These are phyloP conservation scores for Caenorhabditis sp. DNA, from an alignment of 2,888 invertebrate species.

Conservation along the genomic window DNA sequence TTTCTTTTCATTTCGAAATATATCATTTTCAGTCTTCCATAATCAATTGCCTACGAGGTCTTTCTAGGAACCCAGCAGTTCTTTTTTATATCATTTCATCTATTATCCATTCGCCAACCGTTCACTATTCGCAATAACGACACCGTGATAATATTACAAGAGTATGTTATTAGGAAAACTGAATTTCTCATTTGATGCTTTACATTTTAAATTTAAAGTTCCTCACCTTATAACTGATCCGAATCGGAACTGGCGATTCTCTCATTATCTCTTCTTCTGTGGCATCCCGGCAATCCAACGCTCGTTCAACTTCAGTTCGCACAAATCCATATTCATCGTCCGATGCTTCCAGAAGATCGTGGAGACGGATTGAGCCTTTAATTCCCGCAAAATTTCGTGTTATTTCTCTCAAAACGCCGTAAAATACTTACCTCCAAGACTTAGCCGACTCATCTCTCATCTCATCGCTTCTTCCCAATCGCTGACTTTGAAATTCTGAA, in stretches of 20 bases:
- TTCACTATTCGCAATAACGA: no score
- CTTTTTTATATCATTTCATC: no score
- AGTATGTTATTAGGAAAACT: no score
- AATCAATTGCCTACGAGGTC: neutral
- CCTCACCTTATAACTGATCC: constrained; percentile 31
- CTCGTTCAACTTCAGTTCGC: constrained; percentile 64
- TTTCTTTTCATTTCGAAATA: neutral
- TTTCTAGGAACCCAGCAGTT: no score
- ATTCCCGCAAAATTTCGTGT: constrained; percentile 20
- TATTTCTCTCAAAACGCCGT: neutral
- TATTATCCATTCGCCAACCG: no score
- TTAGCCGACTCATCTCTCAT: constrained; percentile 57
- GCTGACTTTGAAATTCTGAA: constrained; percentile 1
- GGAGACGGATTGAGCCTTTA: constrained; percentile 71
- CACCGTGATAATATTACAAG: no score
- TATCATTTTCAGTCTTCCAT: neutral
- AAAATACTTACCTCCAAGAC: constrained; percentile 51
- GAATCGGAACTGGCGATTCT: constrained; percentile 35
- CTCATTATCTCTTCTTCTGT: constrained; percentile 58
- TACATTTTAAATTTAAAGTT: neutral
- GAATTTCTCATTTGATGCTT: no score
- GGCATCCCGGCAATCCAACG: constrained; percentile 65
- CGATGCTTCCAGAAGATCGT: constrained; percentile 71
- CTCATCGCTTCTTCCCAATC: constrained; percentile 1
- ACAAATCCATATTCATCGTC: constrained; percentile 73